A percentile compares a stretch with the other conserved stretches of the same genome.
These are phyloP conservation scores for Eubucco bourcierii DNA, from an alignment of 2,113 vertebrate genomes.

Conservation along the genomic window DNA sequence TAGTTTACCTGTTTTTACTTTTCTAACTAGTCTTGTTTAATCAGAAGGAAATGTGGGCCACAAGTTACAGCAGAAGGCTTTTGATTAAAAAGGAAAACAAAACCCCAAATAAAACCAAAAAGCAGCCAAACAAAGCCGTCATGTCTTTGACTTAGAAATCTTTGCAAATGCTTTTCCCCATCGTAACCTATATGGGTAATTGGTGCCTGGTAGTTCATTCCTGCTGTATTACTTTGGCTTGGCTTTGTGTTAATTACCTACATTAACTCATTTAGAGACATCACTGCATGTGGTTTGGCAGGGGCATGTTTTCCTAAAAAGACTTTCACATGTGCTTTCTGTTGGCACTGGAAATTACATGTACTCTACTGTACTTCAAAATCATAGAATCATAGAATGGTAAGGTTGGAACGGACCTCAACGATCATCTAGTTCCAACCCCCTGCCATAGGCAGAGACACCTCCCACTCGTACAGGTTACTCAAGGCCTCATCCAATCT, in stretches of 20 bases:
- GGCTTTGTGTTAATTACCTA: conserved; percentile 50
- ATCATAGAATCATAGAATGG: no score
- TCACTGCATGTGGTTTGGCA: conserved; percentile 35
- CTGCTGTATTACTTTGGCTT: conserved; percentile 32
- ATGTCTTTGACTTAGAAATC: not conserved
- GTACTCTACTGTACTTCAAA: conserved; percentile 47
- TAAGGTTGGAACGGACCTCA: no score
- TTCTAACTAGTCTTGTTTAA: not conserved
- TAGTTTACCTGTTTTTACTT: not conserved
- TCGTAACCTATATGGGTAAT: conserved; percentile 38
- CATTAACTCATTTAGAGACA: conserved; percentile 47
- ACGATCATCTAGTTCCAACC: no score
- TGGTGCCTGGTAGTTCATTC: conserved; percentile 30
- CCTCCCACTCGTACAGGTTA: no score
- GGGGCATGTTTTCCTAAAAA: conserved; percentile 6
- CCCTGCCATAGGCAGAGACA: no score
- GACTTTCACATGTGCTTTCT: conserved; percentile 31
- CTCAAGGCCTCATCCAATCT: no score
- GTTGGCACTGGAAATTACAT: conserved; percentile 16
- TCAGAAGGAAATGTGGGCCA: not conserved
- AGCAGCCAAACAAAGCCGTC: not conserved
- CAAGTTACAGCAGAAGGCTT: not conserved
- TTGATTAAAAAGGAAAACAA: not conserved
- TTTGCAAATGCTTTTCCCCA: not conserved
- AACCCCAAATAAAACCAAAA: not conserved